Base-by-base conservation (phyloP, 2,797 vertebrate species). In the Anisognathus igniventris region DNA sequence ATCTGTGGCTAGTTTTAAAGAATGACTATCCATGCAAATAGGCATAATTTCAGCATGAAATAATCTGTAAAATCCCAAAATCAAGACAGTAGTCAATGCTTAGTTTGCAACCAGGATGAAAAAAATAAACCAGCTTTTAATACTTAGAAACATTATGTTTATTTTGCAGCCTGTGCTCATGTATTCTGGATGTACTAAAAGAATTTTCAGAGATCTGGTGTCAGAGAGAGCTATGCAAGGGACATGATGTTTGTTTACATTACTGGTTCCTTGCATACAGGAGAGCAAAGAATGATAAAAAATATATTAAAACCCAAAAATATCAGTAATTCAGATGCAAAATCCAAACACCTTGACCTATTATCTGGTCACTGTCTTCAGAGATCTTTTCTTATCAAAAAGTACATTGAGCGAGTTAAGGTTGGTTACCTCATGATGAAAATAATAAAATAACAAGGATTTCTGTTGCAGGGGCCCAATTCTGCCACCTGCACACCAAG, bases 21-120 rank as follows among this genome's bases (percentile, higher is more conserved):
- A 98, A 98, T 98, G 97, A 98, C 98, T 98, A 98, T 81, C 98
- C 98, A 98, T 98, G 98, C 98, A 98, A 97, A 98, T 97, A 98
- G 97, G 96, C 97, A 98, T 97, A 95, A 98, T 98, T 98, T 98
- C 97, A 97, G 98, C 98, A 97, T 98, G 98, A 98, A 98, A 98
- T 98, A 98, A 97, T 96, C 95, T 95, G 93, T 88, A 95, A 97
- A 97, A 56, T 56, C 53, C 21, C n/a, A 56, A 33, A 56, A 97
- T 98, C 96, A 96, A 97, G 95, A 95, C 84, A 94, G 96, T 94
- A 95, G 95, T 84, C 88, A 77, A 44, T 86, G 96, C 96, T 96
- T 95, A 96, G 86, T 96, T 95, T 96, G 93, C 82, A 96, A 94
- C 7, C 51, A 86, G 61, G 86, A 57, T 50, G 1, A 1, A 14